Evolutionary conservation across 2,888 invertebrate species (phyloP), one percentile per base, ranked within the genome.

Genomic region (Pocota personata): DNA sequence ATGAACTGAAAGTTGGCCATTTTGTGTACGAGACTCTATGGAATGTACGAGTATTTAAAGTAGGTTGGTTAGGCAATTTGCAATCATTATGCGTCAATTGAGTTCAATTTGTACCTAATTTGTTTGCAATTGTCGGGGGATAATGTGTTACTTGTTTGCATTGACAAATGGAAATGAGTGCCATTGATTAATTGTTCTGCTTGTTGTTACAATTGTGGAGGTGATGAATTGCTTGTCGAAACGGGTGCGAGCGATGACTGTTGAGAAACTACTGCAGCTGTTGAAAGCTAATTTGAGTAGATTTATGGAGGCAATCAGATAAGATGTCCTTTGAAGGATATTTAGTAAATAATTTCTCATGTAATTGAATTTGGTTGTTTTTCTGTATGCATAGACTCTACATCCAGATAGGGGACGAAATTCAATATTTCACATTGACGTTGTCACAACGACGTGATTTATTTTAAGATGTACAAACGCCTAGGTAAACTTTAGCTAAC

Each of bases 21-120:
- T 83, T 52, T 69, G 62, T 64, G 79, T 48, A 32, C 35, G 27
- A 16, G 50, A 8, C 19, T 55, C 3, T 32, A 21, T 35, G 46
- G n/a, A 1, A 12, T 40, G 14, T n/a, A n/a, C n/a, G 40, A 75
- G 55, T 76, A n/a, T n/a, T n/a, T 8, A 58, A 82, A 71, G 57
- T 71, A 58, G 69, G 64, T 75, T 67, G 37, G 62, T 79, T 84
- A 69, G 69, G 75, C 57, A 79, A 84, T 78, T 35, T 58, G 69
- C 73, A 75, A 79, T 84, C 73, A 84, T 84, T 84, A 84, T 79
- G 84, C 84, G 21, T 75, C 84, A 79, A 84, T 84, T 84, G 84
- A 84, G 69, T 71, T 75, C 75, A 79, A 79, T 79, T 84, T 75
- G 73, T 75, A 71, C 57, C 67, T 75, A 84, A 84, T 84, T 84